Evolutionary conservation across 1,140 invertebrate species (phyloP).

Genomic region (Phymorhynchus buccinoides): DNA sequence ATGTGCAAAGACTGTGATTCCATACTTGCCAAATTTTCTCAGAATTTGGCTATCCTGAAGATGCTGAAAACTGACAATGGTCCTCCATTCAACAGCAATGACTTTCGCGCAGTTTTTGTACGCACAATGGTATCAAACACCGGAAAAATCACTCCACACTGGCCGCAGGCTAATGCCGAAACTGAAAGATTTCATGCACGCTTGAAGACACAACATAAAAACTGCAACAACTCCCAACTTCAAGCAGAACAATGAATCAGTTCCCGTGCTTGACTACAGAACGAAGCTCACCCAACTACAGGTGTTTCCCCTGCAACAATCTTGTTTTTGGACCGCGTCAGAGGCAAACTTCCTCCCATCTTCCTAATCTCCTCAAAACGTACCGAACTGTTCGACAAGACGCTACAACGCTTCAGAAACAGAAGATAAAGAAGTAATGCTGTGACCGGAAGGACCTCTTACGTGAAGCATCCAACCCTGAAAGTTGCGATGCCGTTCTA

Average conservation of each 20-base stretch:
- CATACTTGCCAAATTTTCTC: constrained; percentile 44
- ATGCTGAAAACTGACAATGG: constrained; percentile 53
- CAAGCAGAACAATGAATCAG: constrained; percentile 53
- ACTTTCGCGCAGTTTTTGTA: not conserved
- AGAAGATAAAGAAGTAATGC: constrained; percentile 28
- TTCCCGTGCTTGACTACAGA: constrained; percentile 52
- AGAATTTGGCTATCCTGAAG: constrained; percentile 42
- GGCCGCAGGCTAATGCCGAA: constrained; percentile 57
- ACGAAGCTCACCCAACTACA: constrained; percentile 50
- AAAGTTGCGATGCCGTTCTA: constrained; percentile 30
- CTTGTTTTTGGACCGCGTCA: constrained; percentile 42
- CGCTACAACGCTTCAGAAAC: not conserved
- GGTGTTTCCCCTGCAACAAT: constrained; percentile 41
- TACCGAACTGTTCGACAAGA: not conserved
- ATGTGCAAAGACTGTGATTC: constrained; percentile 27
- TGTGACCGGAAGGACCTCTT: no score
- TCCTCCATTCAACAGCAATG: constrained; percentile 44
- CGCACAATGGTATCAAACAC: constrained; percentile 45
- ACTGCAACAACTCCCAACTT: constrained; percentile 41
- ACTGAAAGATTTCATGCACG: constrained; percentile 54
- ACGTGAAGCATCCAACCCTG: not conserved
- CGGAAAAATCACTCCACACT: constrained; percentile 52
- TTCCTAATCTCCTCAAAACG: not conserved
- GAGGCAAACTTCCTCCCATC: not conserved
- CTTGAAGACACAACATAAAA: constrained; percentile 51